Conservation (phyloP, 2,797 vertebrate species). For the Gambelia wislizenii region DNA sequence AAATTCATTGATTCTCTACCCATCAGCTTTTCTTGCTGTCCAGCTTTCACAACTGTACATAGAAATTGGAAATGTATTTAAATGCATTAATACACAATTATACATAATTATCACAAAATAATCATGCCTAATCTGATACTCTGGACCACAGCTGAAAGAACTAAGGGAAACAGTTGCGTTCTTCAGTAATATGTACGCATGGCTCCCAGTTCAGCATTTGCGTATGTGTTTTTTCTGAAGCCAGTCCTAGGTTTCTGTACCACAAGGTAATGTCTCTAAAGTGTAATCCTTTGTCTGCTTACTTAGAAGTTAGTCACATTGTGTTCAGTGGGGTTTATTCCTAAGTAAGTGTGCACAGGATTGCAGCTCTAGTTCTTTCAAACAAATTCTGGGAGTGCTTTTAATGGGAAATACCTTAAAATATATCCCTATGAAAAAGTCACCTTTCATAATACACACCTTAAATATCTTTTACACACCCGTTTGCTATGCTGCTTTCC, state of each 20-base stretch:
- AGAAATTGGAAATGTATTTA: background rate
- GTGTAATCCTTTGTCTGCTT: background rate
- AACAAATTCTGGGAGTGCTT: background rate
- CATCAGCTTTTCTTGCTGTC: too few relatives aligned
- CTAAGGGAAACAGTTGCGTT: background rate
- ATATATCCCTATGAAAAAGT: background rate
- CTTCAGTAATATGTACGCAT: background rate
- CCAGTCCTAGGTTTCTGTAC: background rate
- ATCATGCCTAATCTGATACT: background rate
- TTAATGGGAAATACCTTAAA: background rate
- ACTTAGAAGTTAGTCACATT: background rate
- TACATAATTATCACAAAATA: background rate
- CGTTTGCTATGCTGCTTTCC: too few relatives aligned
- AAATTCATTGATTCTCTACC: too few relatives aligned
- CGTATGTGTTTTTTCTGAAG: background rate
- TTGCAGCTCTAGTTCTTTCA: background rate
- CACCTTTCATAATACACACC: background rate
- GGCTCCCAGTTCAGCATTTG: background rate
- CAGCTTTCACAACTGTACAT: too few relatives aligned
- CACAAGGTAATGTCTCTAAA: background rate
- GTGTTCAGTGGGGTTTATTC: too few relatives aligned
- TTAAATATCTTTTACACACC: background rate
- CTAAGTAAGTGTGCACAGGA: background rate
- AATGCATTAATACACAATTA: background rate
- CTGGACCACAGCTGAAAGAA: background rate